Conservation (phyloP, 2,888 invertebrate species). For the Eretmocerus hayati region DNA sequence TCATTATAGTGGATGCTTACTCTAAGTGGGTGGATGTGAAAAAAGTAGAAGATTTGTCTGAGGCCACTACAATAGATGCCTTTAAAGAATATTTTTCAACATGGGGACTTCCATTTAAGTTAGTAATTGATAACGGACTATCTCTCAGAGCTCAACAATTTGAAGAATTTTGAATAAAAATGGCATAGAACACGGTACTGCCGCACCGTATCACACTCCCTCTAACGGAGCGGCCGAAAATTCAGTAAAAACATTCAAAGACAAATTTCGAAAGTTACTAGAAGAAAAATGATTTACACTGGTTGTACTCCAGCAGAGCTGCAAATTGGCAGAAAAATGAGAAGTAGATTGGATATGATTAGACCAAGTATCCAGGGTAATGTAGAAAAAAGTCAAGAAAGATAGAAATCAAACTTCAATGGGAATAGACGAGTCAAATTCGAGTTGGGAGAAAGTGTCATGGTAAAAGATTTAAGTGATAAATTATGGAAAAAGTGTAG, state of each 20-base stretch:
- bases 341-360: no score
- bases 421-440: no score
- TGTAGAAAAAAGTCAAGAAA: no score
- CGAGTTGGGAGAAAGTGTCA: no score
- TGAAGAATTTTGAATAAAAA: not conserved
- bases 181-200: not conserved
- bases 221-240: not conserved
- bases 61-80: not conserved
- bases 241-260: not conserved
- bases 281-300: not conserved
- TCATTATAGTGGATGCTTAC: not conserved
- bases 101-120: not conserved
- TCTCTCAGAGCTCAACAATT: not conserved
- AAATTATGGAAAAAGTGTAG: no score
- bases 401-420: no score
- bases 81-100: not conserved
- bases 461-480: no score
- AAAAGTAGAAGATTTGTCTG: not conserved
- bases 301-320: not conserved
- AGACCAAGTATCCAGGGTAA: no score
- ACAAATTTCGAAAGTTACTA: not conserved
- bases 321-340: not conserved
- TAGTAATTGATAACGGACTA: not conserved
- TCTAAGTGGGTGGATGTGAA: not conserved
- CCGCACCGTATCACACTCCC: not conserved